Evolutionary conservation across 1,140 invertebrate genomes (phyloP).

Genomic region (Prorops nasuta): DNA sequence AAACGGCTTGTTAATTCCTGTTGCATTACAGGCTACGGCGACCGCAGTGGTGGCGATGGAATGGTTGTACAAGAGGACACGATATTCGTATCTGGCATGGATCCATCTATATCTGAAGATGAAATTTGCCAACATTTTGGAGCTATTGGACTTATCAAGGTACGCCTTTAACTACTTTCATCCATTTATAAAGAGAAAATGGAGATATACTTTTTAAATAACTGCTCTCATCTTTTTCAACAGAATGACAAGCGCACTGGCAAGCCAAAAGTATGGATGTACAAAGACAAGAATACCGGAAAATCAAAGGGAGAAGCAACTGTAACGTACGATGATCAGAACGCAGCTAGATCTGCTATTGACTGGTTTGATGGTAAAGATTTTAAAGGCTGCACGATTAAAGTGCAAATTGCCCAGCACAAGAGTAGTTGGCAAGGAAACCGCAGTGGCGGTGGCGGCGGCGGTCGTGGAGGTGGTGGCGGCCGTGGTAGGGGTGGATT

Average conservation of each 20-base stretch:
- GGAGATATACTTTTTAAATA: neutral
- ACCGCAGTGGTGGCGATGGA: conserved; percentile 63
- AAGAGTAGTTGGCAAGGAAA: conserved; percentile 77
- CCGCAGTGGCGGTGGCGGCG: conserved; percentile 66
- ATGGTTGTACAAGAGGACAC: conserved; percentile 89
- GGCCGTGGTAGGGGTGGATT: conserved; percentile 61
- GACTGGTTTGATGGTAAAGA: conserved; percentile 96
- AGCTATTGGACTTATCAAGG: conserved; percentile 97
- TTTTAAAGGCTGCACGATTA: conserved; percentile 83
- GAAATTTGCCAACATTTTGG: conserved; percentile 91
- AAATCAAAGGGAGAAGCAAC: conserved; percentile 95
- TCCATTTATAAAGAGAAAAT: neutral
- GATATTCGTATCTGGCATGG: conserved; percentile 93
- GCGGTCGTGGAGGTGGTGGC: conserved; percentile 63
- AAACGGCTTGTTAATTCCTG: conserved; percentile 12
- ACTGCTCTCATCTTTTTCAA: conserved; percentile 33
- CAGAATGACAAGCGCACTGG: conserved; percentile 92
- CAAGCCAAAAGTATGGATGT: conserved; percentile 96
- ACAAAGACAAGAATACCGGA: conserved; percentile 93
- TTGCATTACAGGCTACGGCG: conserved; percentile 52
- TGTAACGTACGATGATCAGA: conserved; percentile 94
- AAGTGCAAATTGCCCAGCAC: conserved; percentile 90
- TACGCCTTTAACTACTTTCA: conserved; percentile 43
- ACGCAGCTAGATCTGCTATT: conserved; percentile 92
- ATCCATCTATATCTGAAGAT: conserved; percentile 77